phyloP scores from a whole-genome alignment of 2,113 vertebrate genomes.

The Phylloscopus whistleri region DNA sequence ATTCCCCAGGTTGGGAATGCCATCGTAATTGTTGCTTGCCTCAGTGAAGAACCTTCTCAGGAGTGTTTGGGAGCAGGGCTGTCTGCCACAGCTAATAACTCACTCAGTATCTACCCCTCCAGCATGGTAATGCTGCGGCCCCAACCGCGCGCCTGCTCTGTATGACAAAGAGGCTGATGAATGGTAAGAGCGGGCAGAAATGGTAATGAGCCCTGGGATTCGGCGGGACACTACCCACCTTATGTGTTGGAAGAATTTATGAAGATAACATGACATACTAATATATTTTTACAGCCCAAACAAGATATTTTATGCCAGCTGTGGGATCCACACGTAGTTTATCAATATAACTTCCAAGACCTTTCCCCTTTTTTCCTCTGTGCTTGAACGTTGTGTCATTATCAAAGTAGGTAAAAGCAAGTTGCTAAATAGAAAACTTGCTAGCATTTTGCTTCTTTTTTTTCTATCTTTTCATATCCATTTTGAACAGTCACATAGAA shows the following conservation, averaged over 20 bases:
- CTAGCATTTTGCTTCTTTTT: not conserved
- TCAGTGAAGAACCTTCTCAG: conserved; percentile 63
- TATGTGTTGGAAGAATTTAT: conserved; percentile 80
- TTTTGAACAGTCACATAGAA: not conserved
- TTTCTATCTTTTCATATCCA: not conserved
- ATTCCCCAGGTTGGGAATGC: conserved; percentile 50
- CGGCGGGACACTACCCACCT: conserved; percentile 65
- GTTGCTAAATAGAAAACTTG: conserved; percentile 13
- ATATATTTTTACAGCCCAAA: conserved; percentile 83
- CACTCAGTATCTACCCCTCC: conserved; percentile 73
- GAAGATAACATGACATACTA: conserved; percentile 83
- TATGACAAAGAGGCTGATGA: conserved; percentile 72
- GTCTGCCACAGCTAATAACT: conserved; percentile 78
- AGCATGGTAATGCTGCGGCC: conserved; percentile 63
- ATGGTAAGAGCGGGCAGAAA: conserved; percentile 60
- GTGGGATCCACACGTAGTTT: conserved; percentile 73
- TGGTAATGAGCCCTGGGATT: conserved; percentile 73
- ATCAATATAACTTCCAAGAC: conserved; percentile 77
- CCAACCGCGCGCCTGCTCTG: conserved; percentile 45
- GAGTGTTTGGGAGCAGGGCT: conserved; percentile 71
- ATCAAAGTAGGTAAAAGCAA: conserved; percentile 55
- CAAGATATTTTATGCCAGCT: conserved; percentile 80
- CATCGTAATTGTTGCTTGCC: conserved; percentile 60
- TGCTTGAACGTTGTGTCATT: conserved; percentile 43
- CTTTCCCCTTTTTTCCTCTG: conserved; percentile 65